Percentiles rank a stretch among this genome's conserved stretches.
Evolutionary conservation across 2,797 vertebrate genomes (phyloP).

Genomic region (Lacerta agilis): DNA sequence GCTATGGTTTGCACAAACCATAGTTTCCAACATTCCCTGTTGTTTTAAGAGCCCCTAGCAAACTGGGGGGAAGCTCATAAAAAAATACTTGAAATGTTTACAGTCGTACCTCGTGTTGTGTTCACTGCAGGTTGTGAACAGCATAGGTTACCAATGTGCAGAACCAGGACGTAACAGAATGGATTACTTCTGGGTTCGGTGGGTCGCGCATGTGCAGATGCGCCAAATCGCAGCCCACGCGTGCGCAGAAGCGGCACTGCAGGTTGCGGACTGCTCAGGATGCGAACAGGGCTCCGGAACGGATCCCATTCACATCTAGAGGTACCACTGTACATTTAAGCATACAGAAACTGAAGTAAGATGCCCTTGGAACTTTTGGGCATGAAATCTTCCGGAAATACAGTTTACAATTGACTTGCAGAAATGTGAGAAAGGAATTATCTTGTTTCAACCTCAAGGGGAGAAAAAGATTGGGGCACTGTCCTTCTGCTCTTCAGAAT

Average conservation of each 20-base stretch:
- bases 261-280: too few relatives aligned
- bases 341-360: background rate
- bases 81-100: background rate
- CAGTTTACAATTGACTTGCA: background rate
- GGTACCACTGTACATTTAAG: background rate
- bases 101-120: too few relatives aligned
- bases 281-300: too few relatives aligned
- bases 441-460: constrained; percentile 13
- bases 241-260: too few relatives aligned
- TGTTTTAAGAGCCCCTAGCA: background rate
- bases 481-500: background rate
- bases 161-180: too few relatives aligned
- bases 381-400: background rate
- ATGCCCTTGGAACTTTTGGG: too few relatives aligned
- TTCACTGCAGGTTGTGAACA: too few relatives aligned
- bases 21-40: background rate
- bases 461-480: background rate
- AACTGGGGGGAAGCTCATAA: background rate
- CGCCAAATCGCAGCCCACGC: too few relatives aligned
- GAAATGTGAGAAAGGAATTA: background rate
- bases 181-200: too few relatives aligned
- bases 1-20: background rate
- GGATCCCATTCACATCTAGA: too few relatives aligned
- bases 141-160: too few relatives aligned
- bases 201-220: too few relatives aligned